Evolutionary conservation across 2,888 invertebrate genomes (phyloP).

Genomic region (Xestia c-nigrum): DNA sequence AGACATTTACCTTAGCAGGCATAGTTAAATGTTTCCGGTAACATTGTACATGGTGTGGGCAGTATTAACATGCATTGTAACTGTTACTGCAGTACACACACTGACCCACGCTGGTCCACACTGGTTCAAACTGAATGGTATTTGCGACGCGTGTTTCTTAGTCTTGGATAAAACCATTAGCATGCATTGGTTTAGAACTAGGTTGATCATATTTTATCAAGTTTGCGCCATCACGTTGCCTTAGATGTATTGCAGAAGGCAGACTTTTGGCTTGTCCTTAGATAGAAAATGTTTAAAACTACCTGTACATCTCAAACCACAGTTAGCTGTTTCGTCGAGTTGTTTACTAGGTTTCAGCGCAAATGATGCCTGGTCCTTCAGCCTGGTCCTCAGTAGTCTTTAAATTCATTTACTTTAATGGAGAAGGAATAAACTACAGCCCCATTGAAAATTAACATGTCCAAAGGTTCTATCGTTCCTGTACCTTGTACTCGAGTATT

Average conservation of each 20-base stretch:
- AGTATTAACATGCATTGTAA: slow-evolving; percentile 46
- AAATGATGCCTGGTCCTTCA: background rate
- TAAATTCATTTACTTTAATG: background rate
- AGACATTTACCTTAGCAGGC: slow-evolving; percentile 28
- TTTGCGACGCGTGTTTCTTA: slow-evolving; percentile 3
- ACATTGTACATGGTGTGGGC: slow-evolving; percentile 30
- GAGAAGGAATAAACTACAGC: background rate
- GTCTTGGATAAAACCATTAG: slow-evolving; percentile 26
- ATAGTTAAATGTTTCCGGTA: slow-evolving; percentile 46
- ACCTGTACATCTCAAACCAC: background rate
- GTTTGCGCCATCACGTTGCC: background rate
- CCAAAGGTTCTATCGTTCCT: background rate
- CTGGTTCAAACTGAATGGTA: slow-evolving; percentile 30
- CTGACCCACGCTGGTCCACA: slow-evolving; percentile 3
- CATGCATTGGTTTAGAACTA: background rate
- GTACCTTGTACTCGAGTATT: background rate
- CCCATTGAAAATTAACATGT: background rate
- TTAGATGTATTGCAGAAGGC: no score
- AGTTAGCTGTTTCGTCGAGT: background rate
- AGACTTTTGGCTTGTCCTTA: no score
- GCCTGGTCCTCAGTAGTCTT: background rate
- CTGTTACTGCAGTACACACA: slow-evolving; percentile 19
- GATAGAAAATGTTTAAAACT: background rate
- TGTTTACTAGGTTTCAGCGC: background rate
- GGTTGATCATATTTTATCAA: background rate